Percentiles rank a stretch among this genome's conserved stretches.
These are phyloP conservation scores for Drosophila maculinotata DNA, from an alignment of 2,888 invertebrate species.

Conservation along the genomic window DNA sequence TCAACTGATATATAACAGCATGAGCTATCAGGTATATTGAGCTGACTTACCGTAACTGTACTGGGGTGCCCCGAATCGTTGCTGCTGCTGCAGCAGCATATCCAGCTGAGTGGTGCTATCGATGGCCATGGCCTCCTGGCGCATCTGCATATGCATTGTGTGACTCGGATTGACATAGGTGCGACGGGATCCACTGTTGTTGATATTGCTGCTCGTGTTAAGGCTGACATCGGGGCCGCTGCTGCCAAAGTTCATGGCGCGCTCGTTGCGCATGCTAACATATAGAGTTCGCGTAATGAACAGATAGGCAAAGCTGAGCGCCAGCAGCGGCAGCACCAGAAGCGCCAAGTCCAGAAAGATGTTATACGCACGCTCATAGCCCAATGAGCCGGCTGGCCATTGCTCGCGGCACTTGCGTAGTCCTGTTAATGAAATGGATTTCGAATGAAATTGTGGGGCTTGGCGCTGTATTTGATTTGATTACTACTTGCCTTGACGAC, in stretches of 20 bases:
- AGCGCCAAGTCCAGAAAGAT: conserved; percentile 88
- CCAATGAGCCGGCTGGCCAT: conserved; percentile 86
- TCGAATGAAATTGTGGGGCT: not conserved
- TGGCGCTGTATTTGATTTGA: not conserved
- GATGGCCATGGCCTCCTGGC: conserved; percentile 24
- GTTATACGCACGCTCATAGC: conserved; percentile 88
- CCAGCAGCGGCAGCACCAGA: conserved; percentile 88
- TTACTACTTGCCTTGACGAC: conserved; percentile 78
- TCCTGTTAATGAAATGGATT: conserved; percentile 82
- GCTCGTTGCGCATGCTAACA: conserved; percentile 84
- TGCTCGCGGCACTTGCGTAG: conserved; percentile 88
- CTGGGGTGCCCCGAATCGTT: conserved; percentile 50
- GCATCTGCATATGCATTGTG: conserved; percentile 33
- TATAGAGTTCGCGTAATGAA: conserved; percentile 86
- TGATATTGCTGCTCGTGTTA: conserved; percentile 10
- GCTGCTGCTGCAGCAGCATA: too few relatives aligned
- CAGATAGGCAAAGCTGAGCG: conserved; percentile 88
- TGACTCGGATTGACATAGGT: conserved; percentile 24
- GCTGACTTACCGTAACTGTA: conserved; percentile 60
- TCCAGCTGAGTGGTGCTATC: conserved; percentile 41
- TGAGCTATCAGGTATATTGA: too few relatives aligned
- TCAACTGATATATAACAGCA: too few relatives aligned
- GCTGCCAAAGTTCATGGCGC: conserved; percentile 72
- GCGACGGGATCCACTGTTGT: conserved; percentile 24
- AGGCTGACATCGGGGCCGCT: conserved; percentile 56